A percentile compares a stretch with the other conserved stretches of the same genome.
Conservation (phyloP, 2,113 vertebrate genomes). For the Tamias sibiricus region DNA sequence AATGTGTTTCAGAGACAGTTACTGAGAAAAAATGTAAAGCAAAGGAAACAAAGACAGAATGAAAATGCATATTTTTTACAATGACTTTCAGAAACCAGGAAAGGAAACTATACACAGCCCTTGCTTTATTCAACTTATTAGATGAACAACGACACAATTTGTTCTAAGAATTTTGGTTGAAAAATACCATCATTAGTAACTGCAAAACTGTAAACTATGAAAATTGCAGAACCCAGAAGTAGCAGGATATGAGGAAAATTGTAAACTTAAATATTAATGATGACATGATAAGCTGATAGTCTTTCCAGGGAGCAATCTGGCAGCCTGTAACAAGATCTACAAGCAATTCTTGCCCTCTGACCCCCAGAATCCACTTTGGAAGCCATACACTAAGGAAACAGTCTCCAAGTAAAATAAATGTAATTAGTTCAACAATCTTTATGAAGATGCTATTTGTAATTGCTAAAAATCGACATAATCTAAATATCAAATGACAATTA, state of each 20-base stretch:
- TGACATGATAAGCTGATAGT: neutral
- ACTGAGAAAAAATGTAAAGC: neutral
- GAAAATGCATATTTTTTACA: neutral
- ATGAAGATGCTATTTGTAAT: neutral
- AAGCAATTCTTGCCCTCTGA: conserved; percentile 25
- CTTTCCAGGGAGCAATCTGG: neutral
- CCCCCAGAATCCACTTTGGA: neutral
- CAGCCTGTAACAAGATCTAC: neutral
- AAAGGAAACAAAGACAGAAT: neutral
- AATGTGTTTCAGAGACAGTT: neutral
- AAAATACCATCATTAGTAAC: neutral
- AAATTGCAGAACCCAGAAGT: neutral
- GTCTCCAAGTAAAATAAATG: conserved; percentile 49
- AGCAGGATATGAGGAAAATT: neutral
- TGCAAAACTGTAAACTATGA: neutral
- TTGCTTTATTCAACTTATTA: neutral
- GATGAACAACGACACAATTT: neutral
- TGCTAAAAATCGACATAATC: neutral
- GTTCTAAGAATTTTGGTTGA: neutral
- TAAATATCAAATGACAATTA: neutral
- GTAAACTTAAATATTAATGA: conserved; percentile 16
- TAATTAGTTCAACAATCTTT: neutral
- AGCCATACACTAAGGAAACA: neutral
- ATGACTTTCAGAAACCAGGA: neutral
- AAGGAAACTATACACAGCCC: neutral